phyloP scores from a whole-genome alignment of 2,797 vertebrate species.

The Hafferia zeledoni region DNA sequence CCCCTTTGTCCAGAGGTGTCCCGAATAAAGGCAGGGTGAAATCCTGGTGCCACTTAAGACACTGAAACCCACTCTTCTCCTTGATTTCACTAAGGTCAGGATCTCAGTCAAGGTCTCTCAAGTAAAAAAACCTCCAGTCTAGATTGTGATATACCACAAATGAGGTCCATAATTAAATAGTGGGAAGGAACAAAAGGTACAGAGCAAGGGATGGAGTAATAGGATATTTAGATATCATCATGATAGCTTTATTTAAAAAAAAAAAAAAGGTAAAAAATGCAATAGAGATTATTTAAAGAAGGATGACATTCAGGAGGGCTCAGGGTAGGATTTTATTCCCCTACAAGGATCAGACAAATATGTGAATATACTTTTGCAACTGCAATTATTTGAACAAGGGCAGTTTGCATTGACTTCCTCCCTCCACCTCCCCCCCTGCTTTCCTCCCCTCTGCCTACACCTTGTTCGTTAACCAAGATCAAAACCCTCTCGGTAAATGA shows the following conservation, averaged over 20 bases:
- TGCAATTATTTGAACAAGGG: conserved; percentile 9
- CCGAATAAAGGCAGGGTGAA: conserved; percentile 32
- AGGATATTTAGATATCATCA: neutral
- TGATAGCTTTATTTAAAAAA: neutral
- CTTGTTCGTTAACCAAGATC: neutral
- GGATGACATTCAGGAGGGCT: neutral
- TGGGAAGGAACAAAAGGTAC: neutral
- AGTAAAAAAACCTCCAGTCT: neutral
- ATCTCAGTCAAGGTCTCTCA: conserved; percentile 30
- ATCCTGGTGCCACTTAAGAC: conserved; percentile 7
- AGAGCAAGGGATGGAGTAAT: fast-evolving
- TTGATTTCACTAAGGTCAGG: conserved; percentile 28
- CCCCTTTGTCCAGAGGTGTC: conserved; percentile 34
- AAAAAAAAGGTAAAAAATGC: neutral
- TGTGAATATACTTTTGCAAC: neutral
- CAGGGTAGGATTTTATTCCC: neutral
- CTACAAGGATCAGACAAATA: neutral
- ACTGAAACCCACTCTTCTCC: conserved; percentile 2
- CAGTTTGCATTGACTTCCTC: neutral
- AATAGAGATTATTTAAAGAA: neutral
- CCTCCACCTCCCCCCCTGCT: fast-evolving
- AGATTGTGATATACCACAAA: neutral
- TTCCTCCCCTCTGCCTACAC: neutral
- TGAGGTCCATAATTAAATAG: neutral
- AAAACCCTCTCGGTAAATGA: neutral